Evolutionary conservation across 2,797 vertebrate genomes (phyloP).

Genomic region (Betta splendens): DNA sequence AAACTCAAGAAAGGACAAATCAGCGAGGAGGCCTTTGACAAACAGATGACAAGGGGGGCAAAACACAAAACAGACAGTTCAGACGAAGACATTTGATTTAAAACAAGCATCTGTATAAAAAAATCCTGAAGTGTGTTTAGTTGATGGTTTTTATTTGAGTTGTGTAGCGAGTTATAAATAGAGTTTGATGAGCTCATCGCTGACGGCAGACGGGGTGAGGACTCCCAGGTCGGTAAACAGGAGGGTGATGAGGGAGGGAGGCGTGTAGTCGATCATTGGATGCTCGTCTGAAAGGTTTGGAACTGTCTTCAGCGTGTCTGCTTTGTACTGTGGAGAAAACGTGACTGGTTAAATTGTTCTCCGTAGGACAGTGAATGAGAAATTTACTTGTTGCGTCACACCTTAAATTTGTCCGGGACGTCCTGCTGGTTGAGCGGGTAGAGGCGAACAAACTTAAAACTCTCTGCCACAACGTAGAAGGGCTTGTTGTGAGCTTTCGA

Average conservation of each 20-base stretch:
- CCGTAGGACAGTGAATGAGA: neutral
- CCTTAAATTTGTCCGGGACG: slow-evolving; percentile 96
- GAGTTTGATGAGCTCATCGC: slow-evolving; percentile 97
- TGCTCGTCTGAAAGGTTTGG: slow-evolving; percentile 89
- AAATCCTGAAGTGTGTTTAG: slow-evolving; percentile 1
- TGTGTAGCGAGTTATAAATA: slow-evolving; percentile 83
- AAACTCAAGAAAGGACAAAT: slow-evolving; percentile 92
- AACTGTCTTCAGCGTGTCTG: slow-evolving; percentile 86
- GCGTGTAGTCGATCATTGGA: slow-evolving; percentile 94
- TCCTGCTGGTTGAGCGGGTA: slow-evolving; percentile 98
- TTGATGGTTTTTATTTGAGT: slow-evolving; percentile 44
- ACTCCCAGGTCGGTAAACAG: slow-evolving; percentile 97
- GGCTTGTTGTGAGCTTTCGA: slow-evolving; percentile 98
- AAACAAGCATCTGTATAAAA: neutral
- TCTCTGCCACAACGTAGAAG: slow-evolving; percentile 97
- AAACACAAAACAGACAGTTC: slow-evolving; percentile 21
- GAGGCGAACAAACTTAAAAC: slow-evolving; percentile 97
- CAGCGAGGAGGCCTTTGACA: slow-evolving; percentile 92
- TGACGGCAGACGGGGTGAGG: slow-evolving; percentile 94
- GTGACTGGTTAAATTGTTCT: neutral
- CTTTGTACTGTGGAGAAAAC: slow-evolving; percentile 88
- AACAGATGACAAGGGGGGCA: slow-evolving; percentile 69
- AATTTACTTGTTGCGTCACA: slow-evolving; percentile 29
- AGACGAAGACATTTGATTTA: neutral
- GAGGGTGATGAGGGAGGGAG: slow-evolving; percentile 93